Percentiles rank a stretch among this genome's conserved stretches.
Evolutionary conservation across 2,797 vertebrate species (phyloP).

Genomic region (Sparus aurata): DNA sequence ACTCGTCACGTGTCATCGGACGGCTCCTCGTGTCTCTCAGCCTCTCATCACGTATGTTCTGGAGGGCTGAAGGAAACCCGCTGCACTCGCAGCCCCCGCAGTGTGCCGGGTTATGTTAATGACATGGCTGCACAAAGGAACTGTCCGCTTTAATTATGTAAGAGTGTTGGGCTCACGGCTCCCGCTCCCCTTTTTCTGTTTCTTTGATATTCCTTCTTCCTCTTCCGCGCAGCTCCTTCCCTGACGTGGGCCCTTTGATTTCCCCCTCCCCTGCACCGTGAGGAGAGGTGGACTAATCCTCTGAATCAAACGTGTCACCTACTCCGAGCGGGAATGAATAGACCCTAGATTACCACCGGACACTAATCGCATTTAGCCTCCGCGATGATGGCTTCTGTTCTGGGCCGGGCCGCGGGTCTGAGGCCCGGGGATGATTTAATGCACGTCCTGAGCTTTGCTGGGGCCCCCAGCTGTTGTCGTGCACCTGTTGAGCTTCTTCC

Average conservation of each 20-base stretch:
- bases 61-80: conserved; percentile 37
- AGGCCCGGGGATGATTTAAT: conserved; percentile 44
- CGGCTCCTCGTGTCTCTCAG: conserved; percentile 8
- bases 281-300: conserved; percentile 76
- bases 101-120: conserved; percentile 70
- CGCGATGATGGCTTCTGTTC: conserved; percentile 66
- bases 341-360: conserved; percentile 70
- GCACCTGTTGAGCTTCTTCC: conserved; percentile 66
- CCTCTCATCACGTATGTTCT: conserved; percentile 58
- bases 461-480: conserved; percentile 57
- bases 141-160: conserved; percentile 80
- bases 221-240: conserved; percentile 39
- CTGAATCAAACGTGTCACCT: conserved; percentile 77
- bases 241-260: conserved; percentile 68
- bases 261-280: conserved; percentile 19
- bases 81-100: conserved; percentile 39
- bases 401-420: conserved; percentile 25
- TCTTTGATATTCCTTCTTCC: conserved; percentile 66
- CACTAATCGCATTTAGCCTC: conserved; percentile 76
- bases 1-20: conserved; percentile 19
- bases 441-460: conserved; percentile 39
- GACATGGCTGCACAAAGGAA: conserved; percentile 75
- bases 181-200: conserved; percentile 45
- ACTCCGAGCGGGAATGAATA: conserved; percentile 70
- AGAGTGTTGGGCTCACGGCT: conserved; percentile 60